phyloP scores from a whole-genome alignment of 2,888 invertebrate species.

The Yponomeuta cagnagella region DNA sequence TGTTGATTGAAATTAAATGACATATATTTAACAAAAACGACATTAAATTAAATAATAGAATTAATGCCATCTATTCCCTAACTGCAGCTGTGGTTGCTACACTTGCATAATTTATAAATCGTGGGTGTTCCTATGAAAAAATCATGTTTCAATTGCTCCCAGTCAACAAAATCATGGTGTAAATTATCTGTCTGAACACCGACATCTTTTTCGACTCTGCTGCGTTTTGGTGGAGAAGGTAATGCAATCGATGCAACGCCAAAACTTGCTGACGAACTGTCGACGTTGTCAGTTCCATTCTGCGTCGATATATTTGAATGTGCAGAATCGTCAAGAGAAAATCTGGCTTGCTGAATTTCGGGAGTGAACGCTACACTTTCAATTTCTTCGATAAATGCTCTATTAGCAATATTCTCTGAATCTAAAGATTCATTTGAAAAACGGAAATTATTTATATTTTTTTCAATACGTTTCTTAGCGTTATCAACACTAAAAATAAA shows the following conservation, averaged over 20 bases:
- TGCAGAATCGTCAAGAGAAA: not conserved
- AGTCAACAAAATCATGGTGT: not conserved
- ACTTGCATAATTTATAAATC: constrained; percentile 24
- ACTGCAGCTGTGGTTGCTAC: constrained; percentile 23
- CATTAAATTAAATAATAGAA: no score
- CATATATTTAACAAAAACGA: no score
- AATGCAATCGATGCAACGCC: no score
- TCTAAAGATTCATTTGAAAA: not conserved
- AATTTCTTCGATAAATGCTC: not conserved
- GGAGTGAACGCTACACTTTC: not conserved
- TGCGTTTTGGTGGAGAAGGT: not conserved
- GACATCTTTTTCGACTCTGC: not conserved
- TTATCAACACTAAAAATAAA: no score
- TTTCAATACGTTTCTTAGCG: not conserved
- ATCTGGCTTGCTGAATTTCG: not conserved
- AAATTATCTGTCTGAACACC: not conserved
- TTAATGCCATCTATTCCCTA: not conserved
- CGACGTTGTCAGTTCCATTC: not conserved
- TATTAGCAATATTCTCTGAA: not conserved
- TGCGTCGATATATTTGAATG: not conserved
- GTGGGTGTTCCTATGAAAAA: constrained; percentile 23
- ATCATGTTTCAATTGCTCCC: constrained; percentile 20
- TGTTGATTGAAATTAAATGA: no score
- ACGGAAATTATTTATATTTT: not conserved
- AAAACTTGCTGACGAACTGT: not conserved